Evolutionary conservation across 2,888 invertebrate species (phyloP).

Genomic region (Seladonia tumulorum): DNA sequence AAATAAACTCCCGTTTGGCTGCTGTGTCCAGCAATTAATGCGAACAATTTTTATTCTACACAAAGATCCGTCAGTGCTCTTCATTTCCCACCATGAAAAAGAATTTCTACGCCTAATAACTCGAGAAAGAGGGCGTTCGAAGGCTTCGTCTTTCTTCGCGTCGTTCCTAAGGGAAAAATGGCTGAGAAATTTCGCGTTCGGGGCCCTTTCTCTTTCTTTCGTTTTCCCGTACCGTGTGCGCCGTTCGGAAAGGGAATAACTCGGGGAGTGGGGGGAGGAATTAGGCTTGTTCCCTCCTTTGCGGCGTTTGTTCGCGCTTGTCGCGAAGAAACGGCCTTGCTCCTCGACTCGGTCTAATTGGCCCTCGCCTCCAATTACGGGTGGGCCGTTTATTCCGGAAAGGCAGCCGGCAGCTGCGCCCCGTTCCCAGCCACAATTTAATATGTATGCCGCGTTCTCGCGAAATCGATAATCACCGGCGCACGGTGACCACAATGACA

Average conservation of each 20-base stretch:
- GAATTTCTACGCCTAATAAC: background rate
- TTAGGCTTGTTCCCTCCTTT: constrained; percentile 2
- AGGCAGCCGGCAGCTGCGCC: constrained; percentile 14
- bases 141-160: background rate
- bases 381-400: constrained; percentile 33
- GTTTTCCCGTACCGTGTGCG: background rate
- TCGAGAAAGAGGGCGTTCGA: too few species aligned
- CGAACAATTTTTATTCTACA: too few species aligned
- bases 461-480: constrained; percentile 45
- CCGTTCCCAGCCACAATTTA: constrained; percentile 18
- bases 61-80: too few species aligned
- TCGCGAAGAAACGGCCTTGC: constrained; percentile 11
- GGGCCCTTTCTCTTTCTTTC: background rate
- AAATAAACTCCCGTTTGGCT: too few species aligned
- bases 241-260: background rate
- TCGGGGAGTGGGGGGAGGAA: background rate
- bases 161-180: background rate
- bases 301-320: background rate
- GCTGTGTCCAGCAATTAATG: too few species aligned
- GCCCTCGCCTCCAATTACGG: constrained; percentile 44
- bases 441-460: constrained; percentile 30
- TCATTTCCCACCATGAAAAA: background rate
- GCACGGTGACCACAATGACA: constrained; percentile 32
- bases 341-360: constrained; percentile 27
- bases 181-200: background rate